A percentile compares a stretch with the other conserved stretches of the same genome.
These are phyloP conservation scores for Tenthredo livida DNA, from an alignment of 2,888 invertebrate genomes.

Conservation along the genomic window DNA sequence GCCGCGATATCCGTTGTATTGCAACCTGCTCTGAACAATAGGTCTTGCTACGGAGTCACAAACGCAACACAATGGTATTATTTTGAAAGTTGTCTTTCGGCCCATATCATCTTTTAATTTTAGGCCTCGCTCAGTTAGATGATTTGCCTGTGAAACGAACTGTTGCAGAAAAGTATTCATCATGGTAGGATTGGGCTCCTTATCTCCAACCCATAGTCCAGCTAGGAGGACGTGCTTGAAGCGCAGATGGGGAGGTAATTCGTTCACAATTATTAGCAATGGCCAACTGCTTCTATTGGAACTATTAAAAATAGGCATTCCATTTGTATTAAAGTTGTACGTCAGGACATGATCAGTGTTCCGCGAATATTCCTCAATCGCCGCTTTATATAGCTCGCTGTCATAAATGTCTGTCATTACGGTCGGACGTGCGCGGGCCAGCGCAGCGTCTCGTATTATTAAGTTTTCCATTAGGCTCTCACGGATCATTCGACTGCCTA, in stretches of 20 bases:
- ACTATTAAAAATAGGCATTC: constrained; percentile 51
- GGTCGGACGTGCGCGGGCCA: background rate
- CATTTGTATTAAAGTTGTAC: constrained; percentile 57
- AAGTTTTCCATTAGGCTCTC: too few relatives aligned
- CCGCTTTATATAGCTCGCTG: constrained; percentile 50
- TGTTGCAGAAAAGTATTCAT: constrained; percentile 57
- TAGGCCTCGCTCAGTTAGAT: constrained; percentile 54
- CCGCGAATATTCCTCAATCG: constrained; percentile 30
- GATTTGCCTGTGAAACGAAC: constrained; percentile 49
- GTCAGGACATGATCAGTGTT: constrained; percentile 53
- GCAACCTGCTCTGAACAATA: constrained; percentile 51
- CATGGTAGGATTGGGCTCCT: constrained; percentile 56
- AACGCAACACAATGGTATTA: constrained; percentile 45
- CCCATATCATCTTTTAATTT: constrained; percentile 8
- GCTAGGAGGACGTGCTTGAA: constrained; percentile 54
- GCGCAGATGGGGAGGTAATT: constrained; percentile 52
- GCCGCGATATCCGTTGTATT: constrained; percentile 57
- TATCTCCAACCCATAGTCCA: constrained; percentile 54
- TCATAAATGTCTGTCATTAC: constrained; percentile 41
- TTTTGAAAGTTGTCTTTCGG: constrained; percentile 21
- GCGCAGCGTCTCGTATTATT: too few relatives aligned
- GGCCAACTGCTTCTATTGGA: constrained; percentile 41
- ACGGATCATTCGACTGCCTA: too few relatives aligned
- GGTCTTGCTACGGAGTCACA: constrained; percentile 40
- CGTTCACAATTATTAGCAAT: constrained; percentile 56